Percentiles rank a stretch among this genome's conserved stretches.
Evolutionary conservation across 2,888 invertebrate species (phyloP).

Genomic region (Ectemnius lituratus): DNA sequence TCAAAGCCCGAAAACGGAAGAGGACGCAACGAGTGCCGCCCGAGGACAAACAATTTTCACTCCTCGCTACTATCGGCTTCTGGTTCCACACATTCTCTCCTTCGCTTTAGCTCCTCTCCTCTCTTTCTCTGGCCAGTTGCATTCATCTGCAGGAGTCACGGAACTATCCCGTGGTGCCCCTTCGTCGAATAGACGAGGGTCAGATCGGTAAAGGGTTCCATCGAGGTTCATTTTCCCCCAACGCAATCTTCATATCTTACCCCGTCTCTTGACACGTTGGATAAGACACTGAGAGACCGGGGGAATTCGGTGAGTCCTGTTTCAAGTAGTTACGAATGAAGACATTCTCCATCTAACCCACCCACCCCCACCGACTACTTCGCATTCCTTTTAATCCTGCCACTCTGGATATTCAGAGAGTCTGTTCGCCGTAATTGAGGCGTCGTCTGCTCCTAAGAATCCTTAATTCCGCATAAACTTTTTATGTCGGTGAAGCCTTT

Average conservation of each 20-base stretch:
- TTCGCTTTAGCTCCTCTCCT: not conserved
- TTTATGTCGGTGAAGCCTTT: too few species aligned
- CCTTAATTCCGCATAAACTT: not conserved
- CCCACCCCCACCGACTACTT: too few species aligned
- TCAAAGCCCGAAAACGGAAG: slow-evolving; percentile 52
- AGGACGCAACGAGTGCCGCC: slow-evolving; percentile 29
- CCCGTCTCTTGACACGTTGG: not conserved
- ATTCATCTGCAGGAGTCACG: slow-evolving; percentile 51
- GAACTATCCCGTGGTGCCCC: slow-evolving; percentile 29
- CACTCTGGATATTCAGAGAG: not conserved
- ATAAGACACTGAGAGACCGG: not conserved
- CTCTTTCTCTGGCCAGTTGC: slow-evolving; percentile 34
- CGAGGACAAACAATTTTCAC: slow-evolving; percentile 61
- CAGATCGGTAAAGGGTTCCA: slow-evolving; percentile 22
- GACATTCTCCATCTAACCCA: too few species aligned
- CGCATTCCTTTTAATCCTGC: slow-evolving; percentile 14
- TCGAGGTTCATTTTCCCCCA: slow-evolving; percentile 7
- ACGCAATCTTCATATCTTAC: not conserved
- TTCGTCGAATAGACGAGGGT: slow-evolving; percentile 42
- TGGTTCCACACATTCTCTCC: not conserved
- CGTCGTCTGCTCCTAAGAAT: slow-evolving; percentile 5
- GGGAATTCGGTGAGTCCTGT: not conserved
- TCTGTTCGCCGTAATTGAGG: slow-evolving; percentile 2
- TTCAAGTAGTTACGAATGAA: too few species aligned
- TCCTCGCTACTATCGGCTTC: slow-evolving; percentile 18